Percentiles rank a stretch among this genome's conserved stretches.
Evolutionary conservation across 2,113 vertebrate species (phyloP).

Genomic region (Dicentrarchus labrax): DNA sequence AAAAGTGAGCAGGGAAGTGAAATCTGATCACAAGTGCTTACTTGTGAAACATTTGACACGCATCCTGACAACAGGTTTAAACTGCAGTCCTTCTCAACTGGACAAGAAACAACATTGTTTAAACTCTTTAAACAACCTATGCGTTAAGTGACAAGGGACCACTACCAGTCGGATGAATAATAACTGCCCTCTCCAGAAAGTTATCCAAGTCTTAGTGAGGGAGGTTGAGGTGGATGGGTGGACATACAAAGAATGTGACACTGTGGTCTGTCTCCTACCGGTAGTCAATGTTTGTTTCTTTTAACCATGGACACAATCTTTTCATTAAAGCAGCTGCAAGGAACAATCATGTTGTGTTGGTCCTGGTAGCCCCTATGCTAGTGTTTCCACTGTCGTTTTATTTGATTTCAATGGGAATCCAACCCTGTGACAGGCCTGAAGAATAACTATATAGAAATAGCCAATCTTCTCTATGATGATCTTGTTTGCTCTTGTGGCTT

Average conservation of each 20-base stretch:
- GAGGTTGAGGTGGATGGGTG: not conserved
- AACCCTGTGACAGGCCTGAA: too few species aligned
- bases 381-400: too few species aligned
- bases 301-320: not conserved
- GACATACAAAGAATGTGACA: not conserved
- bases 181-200: not conserved
- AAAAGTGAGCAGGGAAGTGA: constrained; percentile 51
- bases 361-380: too few species aligned
- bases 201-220: not conserved
- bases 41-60: constrained; percentile 54
- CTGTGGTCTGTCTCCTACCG: not conserved
- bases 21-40: constrained; percentile 65
- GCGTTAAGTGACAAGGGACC: not conserved
- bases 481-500: too few species aligned
- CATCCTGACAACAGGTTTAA: constrained; percentile 30
- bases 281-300: not conserved
- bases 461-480: too few species aligned
- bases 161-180: not conserved
- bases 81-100: constrained; percentile 9
- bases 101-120: constrained; percentile 8
- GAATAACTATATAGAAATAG: too few species aligned
- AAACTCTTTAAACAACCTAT: not conserved
- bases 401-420: too few species aligned
- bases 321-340: not conserved
- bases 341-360: too few species aligned